Conservation (phyloP, 2,797 vertebrate genomes). For the Paratrypauchen microcephalus region DNA sequence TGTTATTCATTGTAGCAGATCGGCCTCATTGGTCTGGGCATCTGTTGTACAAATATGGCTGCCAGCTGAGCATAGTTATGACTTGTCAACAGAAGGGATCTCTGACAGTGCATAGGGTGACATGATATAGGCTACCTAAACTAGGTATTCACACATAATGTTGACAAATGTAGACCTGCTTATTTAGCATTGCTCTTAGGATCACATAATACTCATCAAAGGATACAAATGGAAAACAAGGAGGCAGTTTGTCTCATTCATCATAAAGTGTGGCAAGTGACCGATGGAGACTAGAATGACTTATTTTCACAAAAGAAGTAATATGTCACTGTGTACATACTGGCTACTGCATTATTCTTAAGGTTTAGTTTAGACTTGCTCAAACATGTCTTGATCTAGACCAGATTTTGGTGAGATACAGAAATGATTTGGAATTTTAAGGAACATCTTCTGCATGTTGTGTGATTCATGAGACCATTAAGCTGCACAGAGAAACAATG, state of each 20-base stretch:
- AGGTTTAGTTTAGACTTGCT: conserved; percentile 12
- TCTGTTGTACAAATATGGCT: conserved; percentile 57
- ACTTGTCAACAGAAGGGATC: conserved; percentile 44
- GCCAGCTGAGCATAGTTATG: conserved; percentile 61
- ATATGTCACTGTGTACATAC: conserved; percentile 1
- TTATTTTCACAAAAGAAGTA: not conserved
- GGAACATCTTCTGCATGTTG: conserved; percentile 12
- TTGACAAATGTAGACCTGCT: conserved; percentile 3
- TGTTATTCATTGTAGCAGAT: conserved; percentile 55
- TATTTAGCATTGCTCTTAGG: not conserved
- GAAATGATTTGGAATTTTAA: conserved; percentile 9
- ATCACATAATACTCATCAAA: not conserved
- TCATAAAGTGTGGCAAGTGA: conserved; percentile 15
- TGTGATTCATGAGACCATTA: conserved; percentile 15
- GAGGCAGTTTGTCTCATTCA: conserved; percentile 10
- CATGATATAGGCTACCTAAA: conserved; percentile 13
- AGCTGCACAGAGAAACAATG: conserved; percentile 10
- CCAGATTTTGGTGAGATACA: conserved; percentile 9
- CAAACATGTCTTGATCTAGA: conserved; percentile 14
- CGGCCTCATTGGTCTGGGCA: conserved; percentile 61
- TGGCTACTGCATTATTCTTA: not conserved
- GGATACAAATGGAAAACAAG: conserved; percentile 5
- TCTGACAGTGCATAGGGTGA: conserved; percentile 21
- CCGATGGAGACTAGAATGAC: not conserved
- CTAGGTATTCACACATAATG: conserved; percentile 9